Evolutionary conservation across 2,797 vertebrate genomes (phyloP).

Genomic region (Muscicapa striata): DNA sequence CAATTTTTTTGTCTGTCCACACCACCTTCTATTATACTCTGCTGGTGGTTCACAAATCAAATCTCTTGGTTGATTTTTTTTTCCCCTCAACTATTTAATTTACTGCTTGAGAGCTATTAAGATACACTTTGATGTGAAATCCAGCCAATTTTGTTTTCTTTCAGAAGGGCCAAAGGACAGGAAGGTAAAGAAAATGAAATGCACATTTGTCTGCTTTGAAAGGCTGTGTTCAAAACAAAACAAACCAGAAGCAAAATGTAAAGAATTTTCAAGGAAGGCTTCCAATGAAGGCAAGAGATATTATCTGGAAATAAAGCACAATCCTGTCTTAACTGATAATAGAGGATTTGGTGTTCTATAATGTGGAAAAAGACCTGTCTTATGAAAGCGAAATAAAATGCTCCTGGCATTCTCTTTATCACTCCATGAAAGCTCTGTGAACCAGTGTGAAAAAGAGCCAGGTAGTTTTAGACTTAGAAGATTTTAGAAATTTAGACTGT

Average conservation of each 20-base stretch:
- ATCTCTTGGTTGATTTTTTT: neutral
- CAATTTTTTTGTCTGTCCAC: neutral
- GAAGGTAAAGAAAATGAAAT: neutral
- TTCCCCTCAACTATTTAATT: neutral
- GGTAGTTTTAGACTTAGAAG: neutral
- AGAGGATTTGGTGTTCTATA: neutral
- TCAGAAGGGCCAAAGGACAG: neutral
- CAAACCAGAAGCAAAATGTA: neutral
- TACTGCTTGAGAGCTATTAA: neutral
- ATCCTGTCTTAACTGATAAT: neutral
- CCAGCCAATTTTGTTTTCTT: neutral
- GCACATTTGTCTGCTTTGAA: neutral
- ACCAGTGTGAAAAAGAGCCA: neutral
- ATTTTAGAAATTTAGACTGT: neutral
- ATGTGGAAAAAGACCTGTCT: neutral
- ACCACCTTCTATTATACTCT: neutral
- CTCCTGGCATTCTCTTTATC: neutral
- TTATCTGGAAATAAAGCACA: neutral
- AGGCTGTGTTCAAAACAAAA: neutral
- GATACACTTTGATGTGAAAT: neutral
- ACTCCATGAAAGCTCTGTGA: neutral
- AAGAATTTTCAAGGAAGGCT: neutral
- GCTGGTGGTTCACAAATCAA: neutral
- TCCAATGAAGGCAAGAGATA: neutral
- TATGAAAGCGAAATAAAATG: neutral